Evolutionary conservation across 1,140 invertebrate species (phyloP).

Genomic region (Saccostrea echinata): DNA sequence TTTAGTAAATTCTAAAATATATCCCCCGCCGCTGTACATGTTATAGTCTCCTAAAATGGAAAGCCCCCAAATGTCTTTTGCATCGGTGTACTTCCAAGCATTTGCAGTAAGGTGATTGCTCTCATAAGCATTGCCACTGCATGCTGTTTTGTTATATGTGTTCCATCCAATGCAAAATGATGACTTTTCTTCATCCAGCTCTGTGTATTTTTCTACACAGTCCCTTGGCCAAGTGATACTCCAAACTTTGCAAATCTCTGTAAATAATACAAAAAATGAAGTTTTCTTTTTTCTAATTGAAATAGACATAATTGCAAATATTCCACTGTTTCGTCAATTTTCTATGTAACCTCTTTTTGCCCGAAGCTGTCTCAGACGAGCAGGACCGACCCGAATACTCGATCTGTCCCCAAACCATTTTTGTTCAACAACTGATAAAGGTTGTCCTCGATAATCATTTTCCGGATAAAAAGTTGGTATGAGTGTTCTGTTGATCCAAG

Average conservation of each 20-base stretch:
- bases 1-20: constrained; percentile 60
- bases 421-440: neutral
- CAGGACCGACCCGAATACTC: constrained; percentile 26
- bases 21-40: constrained; percentile 63
- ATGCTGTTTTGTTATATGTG: neutral
- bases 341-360: neutral
- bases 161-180: constrained; percentile 63
- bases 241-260: constrained; percentile 25
- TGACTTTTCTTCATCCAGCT: constrained; percentile 52
- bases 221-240: constrained; percentile 10
- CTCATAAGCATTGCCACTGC: constrained; percentile 37
- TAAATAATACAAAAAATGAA: neutral
- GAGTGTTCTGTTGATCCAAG: constrained; percentile 27
- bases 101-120: constrained; percentile 40
- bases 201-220: constrained; percentile 43
- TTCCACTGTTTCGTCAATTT: neutral
- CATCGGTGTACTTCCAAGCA: constrained; percentile 61
- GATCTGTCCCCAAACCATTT: constrained; percentile 22
- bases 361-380: constrained; percentile 12
- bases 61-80: constrained; percentile 58
- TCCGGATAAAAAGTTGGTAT: constrained; percentile 23
- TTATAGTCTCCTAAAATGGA: constrained; percentile 60
- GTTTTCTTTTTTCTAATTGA: neutral
- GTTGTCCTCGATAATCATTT: neutral
- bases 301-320: neutral